Conservation (phyloP, 2,888 invertebrate species). For the Pachliopta kotzebuea region DNA sequence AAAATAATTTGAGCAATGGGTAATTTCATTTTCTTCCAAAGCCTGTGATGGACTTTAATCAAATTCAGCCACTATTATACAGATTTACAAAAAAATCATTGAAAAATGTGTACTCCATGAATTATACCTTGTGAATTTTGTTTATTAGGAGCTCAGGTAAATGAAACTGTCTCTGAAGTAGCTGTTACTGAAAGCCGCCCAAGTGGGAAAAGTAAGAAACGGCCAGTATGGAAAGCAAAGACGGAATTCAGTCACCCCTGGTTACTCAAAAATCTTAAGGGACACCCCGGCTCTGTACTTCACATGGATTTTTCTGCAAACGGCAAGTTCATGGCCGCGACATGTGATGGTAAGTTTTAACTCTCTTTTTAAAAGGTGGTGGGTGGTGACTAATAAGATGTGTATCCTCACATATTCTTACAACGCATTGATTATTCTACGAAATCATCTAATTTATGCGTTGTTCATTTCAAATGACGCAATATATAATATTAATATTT, state of each 20-base stretch:
- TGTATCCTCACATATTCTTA: constrained; percentile 8
- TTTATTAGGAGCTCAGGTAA: constrained; percentile 52
- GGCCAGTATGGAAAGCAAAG: constrained; percentile 72
- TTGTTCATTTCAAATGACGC: constrained; percentile 22
- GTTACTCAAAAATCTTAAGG: constrained; percentile 90
- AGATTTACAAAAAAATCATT: too few relatives aligned
- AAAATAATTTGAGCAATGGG: too few relatives aligned
- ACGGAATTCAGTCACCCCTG: constrained; percentile 85
- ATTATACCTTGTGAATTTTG: background rate
- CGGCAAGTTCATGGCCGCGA: constrained; percentile 91
- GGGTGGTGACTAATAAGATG: constrained; percentile 31
- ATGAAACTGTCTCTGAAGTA: constrained; percentile 56
- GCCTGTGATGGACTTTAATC: too few relatives aligned
- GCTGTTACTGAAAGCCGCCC: constrained; percentile 50
- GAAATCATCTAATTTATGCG: constrained; percentile 10
- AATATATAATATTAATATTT: background rate
- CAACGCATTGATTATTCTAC: background rate
- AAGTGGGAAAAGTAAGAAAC: constrained; percentile 76
- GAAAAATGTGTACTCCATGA: too few relatives aligned
- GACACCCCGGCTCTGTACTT: constrained; percentile 87
- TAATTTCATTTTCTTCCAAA: too few relatives aligned
- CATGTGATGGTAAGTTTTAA: constrained; percentile 87
- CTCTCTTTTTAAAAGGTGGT: constrained; percentile 28
- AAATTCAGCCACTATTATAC: too few relatives aligned
- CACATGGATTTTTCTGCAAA: constrained; percentile 91